phyloP scores from a whole-genome alignment of 2,888 invertebrate genomes.

The Timema podura region DNA sequence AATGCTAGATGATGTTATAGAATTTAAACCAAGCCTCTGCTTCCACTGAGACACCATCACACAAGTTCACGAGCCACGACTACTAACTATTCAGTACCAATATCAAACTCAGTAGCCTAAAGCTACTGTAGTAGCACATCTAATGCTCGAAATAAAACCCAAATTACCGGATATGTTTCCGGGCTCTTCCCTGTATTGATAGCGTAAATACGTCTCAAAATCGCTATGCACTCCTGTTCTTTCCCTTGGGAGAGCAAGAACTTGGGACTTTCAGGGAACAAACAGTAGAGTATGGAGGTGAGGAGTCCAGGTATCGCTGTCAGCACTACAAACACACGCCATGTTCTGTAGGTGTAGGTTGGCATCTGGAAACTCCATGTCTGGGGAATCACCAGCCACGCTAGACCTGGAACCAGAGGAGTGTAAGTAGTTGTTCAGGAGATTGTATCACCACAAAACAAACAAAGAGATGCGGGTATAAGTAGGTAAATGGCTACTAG shows the following conservation, averaged over 20 bases:
- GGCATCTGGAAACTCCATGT: slow-evolving; percentile 35
- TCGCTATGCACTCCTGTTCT: slow-evolving; percentile 37
- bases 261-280: slow-evolving; percentile 44
- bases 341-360: slow-evolving; percentile 39
- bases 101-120: no score
- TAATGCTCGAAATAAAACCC: no score
- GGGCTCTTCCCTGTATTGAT: slow-evolving; percentile 27
- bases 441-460: no score
- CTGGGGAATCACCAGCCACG: slow-evolving; percentile 42
- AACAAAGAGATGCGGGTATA: no score
- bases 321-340: slow-evolving; percentile 42
- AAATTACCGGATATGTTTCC: slow-evolving; percentile 25
- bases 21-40: no score
- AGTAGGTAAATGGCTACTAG: no score
- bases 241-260: slow-evolving; percentile 40
- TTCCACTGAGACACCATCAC: no score
- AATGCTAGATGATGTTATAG: no score
- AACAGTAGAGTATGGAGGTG: slow-evolving; percentile 37
- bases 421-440: no score
- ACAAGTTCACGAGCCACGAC: no score
- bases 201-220: slow-evolving; percentile 39
- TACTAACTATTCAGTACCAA: no score
- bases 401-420: slow-evolving; percentile 34
- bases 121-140: no score
- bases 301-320: slow-evolving; percentile 42